Conservation (phyloP, 2,888 invertebrate genomes). For the Lymantria monacha region DNA sequence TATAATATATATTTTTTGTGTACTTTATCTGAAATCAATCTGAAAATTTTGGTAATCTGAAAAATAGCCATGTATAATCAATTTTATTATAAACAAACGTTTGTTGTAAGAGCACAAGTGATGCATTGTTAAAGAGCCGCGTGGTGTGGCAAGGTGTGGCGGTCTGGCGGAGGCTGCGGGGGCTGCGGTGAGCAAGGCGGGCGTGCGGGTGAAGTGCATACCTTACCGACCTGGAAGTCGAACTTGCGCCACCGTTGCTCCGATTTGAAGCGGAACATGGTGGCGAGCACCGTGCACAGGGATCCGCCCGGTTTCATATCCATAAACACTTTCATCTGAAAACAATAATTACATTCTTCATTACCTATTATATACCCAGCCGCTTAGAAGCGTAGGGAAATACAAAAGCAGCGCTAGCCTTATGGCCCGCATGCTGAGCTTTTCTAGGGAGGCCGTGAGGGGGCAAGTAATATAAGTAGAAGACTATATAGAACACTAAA, state of each 20-base stretch:
- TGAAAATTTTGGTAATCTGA: too few species aligned
- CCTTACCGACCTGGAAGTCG: slow-evolving; percentile 93
- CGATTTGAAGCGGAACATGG: slow-evolving; percentile 97
- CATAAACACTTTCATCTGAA: slow-evolving; percentile 95
- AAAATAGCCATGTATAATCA: too few species aligned
- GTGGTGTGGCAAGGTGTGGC: slow-evolving; percentile 41
- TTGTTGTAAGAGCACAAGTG: slow-evolving; percentile 26
- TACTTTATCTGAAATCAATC: too few species aligned
- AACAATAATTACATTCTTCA: slow-evolving; percentile 5
- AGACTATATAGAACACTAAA: too few species aligned
- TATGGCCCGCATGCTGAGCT: too few species aligned
- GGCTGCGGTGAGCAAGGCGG: slow-evolving; percentile 62
- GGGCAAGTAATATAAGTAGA: too few species aligned
- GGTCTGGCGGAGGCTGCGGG: slow-evolving; percentile 41
- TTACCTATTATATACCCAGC: not conserved
- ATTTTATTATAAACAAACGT: not conserved
- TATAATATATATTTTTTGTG: too few species aligned
- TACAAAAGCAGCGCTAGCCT: too few species aligned
- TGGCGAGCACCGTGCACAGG: slow-evolving; percentile 95
- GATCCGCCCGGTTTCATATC: slow-evolving; percentile 97
- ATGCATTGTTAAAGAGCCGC: slow-evolving; percentile 56
- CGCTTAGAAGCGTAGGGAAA: too few species aligned
- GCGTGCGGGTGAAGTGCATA: slow-evolving; percentile 78
- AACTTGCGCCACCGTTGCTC: slow-evolving; percentile 98
- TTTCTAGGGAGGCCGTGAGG: too few species aligned